Conservation (phyloP, 2,888 invertebrate species). For the Ctenicera cuprea region DNA sequence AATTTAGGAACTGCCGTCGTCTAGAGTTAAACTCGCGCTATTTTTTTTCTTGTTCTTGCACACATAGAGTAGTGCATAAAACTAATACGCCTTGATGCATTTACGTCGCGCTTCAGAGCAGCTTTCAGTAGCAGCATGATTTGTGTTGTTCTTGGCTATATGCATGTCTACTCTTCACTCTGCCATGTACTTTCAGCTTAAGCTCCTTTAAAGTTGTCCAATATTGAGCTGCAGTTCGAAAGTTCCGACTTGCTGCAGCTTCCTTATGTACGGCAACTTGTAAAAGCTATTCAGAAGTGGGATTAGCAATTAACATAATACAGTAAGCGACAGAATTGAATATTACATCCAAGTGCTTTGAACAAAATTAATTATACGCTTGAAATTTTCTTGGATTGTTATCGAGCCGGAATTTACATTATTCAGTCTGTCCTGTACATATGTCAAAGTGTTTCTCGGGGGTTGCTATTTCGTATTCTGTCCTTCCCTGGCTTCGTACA, state of each 20-base stretch:
- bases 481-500: conserved; percentile 21
- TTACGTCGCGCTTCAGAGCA: conserved; percentile 14
- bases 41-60: neutral
- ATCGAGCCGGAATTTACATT: neutral
- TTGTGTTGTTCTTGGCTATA: conserved; percentile 34
- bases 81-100: conserved; percentile 26
- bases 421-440: neutral
- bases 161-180: conserved; percentile 33
- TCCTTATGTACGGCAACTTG: neutral
- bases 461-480: conserved; percentile 26
- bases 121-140: conserved; percentile 23
- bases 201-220: conserved; percentile 30
- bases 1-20: conserved; percentile 7
- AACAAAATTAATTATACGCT: too few relatives aligned
- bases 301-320: neutral
- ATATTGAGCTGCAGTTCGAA: conserved; percentile 21
- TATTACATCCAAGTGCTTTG: too few relatives aligned
- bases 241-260: conserved; percentile 17
- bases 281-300: neutral
- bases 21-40: neutral
- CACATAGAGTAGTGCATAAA: conserved; percentile 5
- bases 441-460: conserved; percentile 9
- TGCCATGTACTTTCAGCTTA: conserved; percentile 23
- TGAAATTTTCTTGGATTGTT: neutral
- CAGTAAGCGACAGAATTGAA: too few relatives aligned